Evolutionary conservation across 2,113 vertebrate genomes (phyloP).

Genomic region (Mionectes macconnelli): DNA sequence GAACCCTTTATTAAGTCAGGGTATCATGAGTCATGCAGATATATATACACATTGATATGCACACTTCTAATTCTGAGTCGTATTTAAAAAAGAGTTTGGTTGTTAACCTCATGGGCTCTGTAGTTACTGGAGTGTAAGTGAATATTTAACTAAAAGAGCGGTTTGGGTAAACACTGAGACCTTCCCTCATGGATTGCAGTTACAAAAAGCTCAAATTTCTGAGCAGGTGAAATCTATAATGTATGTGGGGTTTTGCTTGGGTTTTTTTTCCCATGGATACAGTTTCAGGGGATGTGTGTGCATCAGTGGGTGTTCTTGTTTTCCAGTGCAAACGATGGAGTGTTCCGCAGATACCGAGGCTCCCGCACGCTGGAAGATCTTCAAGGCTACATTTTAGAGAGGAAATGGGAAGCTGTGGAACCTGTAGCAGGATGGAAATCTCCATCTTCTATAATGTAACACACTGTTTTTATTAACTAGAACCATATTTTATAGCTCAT

Average conservation of each 20-base stretch:
- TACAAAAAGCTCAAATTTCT: neutral
- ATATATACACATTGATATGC: too few species aligned
- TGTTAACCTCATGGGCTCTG: neutral
- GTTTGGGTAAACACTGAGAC: neutral
- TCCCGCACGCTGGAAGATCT: conserved; percentile 81
- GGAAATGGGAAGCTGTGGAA: conserved; percentile 85
- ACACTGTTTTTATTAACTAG: neutral
- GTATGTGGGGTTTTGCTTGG: neutral
- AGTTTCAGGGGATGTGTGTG: neutral
- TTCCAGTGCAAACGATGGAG: conserved; percentile 81
- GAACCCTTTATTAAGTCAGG: neutral
- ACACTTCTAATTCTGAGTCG: neutral
- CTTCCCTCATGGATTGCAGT: neutral
- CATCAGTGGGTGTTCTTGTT: neutral
- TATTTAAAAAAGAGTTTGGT: neutral
- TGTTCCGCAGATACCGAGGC: conserved; percentile 84
- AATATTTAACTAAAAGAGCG: neutral
- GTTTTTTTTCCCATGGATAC: neutral
- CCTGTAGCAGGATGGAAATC: conserved; percentile 86
- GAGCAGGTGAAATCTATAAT: neutral
- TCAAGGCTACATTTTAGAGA: conserved; percentile 78
- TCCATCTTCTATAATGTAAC: conserved; percentile 85
- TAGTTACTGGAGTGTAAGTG: neutral
- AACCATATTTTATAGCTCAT: neutral
- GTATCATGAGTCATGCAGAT: fast-evolving